Base-by-base conservation (phyloP, 1,140 invertebrate species). In the Calephelis nemesis region DNA sequence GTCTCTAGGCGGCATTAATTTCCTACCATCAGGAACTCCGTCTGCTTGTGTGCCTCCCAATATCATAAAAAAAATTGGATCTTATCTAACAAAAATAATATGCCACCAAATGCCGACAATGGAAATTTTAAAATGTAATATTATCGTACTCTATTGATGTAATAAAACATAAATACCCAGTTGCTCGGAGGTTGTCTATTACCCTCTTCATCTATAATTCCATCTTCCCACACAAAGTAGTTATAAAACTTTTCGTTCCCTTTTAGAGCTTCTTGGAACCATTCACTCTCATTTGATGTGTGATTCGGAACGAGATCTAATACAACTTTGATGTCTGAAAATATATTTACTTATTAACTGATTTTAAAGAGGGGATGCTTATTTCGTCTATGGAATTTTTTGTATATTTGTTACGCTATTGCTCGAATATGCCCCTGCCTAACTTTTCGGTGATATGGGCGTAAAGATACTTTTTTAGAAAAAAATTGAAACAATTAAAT, bases 241-340 rank as follows among this genome's bases (percentile, higher is more conserved):
- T 96, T 93, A 60, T 92, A 92, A 72, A 94, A 95, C 47, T 92
- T 92, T 10, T 93, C 87, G 60, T 94, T 92, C 1, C 87, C 88
- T 7, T 90, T 88, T 4, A 92, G 83, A 13, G 95, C 95, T 62
- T 93, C 91, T 69, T 92, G 72, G 75, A 96, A 96, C 96, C 96
- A 96, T 47, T 93, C 88, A 81, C 95, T 95, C 73, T 95, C 92
- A 74, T 95, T 94, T 71, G 94, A 95, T 48, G 95, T 94, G 74
- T 95, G 94, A 84, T 96, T 95, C 13, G 95, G 95, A 30, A 95
- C 93, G 69, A 95, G 93, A 80, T 96, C 95, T 76, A 96, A 83
- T 52, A 96, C 91, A 40, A 88, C 76, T 76, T 88, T 88, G 47
- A 88, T 81, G 54, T 74, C 85, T 86, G 68, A 52, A 70, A 70